A percentile compares a stretch with the other conserved stretches of the same genome.
phyloP scores from a whole-genome alignment of 2,797 vertebrate genomes.

The Chloroceryle amazona region DNA sequence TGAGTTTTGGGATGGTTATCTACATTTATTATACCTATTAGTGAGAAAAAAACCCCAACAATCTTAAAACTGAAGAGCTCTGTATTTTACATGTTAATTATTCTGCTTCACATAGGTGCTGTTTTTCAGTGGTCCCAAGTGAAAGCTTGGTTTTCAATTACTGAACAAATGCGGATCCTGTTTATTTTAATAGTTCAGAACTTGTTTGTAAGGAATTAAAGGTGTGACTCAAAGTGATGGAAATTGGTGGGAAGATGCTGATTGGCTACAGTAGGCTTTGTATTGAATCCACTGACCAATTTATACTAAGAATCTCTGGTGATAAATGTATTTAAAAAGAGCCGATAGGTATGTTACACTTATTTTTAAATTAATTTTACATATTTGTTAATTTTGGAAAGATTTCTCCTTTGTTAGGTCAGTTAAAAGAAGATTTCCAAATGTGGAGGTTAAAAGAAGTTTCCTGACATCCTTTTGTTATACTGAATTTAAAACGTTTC shows the following conservation, averaged over 20 bases:
- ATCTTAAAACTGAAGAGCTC: background rate
- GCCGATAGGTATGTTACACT: background rate
- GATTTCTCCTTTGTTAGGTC: background rate
- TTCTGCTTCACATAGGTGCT: background rate
- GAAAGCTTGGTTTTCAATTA: background rate
- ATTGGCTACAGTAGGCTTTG: background rate
- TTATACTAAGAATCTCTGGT: background rate
- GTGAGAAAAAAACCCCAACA: background rate
- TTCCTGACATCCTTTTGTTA: background rate
- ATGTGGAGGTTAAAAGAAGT: background rate
- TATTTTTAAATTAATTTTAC: background rate
- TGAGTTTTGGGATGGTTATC: background rate
- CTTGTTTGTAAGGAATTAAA: background rate
- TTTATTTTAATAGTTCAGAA: background rate
- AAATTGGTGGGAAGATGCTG: background rate
- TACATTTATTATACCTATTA: background rate
- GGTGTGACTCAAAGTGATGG: background rate
- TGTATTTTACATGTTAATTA: background rate
- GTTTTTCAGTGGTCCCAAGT: background rate
- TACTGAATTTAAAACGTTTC: background rate
- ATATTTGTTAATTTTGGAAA: background rate
- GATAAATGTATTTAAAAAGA: background rate
- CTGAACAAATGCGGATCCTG: background rate
- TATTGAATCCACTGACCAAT: background rate
- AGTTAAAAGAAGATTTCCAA: background rate